Conservation (phyloP, 2,888 invertebrate species). For the Coelinius sp. region DNA sequence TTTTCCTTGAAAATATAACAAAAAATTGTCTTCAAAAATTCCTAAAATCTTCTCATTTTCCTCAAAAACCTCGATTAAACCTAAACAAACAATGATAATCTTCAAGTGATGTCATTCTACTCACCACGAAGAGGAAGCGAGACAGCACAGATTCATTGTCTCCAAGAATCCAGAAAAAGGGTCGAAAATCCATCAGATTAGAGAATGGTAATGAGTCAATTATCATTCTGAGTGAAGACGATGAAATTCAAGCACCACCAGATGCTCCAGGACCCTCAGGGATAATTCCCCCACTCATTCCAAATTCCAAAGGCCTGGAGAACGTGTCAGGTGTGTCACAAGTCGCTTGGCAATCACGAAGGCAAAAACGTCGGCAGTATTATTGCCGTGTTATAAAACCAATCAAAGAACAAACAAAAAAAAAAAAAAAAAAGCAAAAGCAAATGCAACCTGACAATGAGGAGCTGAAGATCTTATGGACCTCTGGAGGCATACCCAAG, state of each 20-base stretch:
- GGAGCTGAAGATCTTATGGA: conserved; percentile 23
- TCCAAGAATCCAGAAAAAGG: neutral
- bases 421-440: neutral
- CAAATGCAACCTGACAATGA: neutral
- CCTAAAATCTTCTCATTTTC: neutral
- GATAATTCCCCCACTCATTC: conserved; percentile 23
- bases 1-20: neutral
- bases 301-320: neutral
- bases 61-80: neutral
- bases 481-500: neutral
- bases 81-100: neutral
- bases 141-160: neutral
- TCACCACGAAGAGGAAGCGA: conserved; percentile 20
- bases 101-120: neutral
- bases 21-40: neutral
- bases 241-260: neutral
- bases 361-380: too few relatives aligned
- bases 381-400: too few relatives aligned
- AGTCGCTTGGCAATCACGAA: too few relatives aligned
- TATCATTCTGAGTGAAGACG: conserved; percentile 40
- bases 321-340: too few relatives aligned
- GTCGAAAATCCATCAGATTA: neutral
- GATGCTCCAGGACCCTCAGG: neutral
- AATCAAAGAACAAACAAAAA: too few relatives aligned
- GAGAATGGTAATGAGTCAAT: conserved; percentile 35